Evolutionary conservation across 2,888 invertebrate species (phyloP).

Genomic region (Leptogaster cylindrica): DNA sequence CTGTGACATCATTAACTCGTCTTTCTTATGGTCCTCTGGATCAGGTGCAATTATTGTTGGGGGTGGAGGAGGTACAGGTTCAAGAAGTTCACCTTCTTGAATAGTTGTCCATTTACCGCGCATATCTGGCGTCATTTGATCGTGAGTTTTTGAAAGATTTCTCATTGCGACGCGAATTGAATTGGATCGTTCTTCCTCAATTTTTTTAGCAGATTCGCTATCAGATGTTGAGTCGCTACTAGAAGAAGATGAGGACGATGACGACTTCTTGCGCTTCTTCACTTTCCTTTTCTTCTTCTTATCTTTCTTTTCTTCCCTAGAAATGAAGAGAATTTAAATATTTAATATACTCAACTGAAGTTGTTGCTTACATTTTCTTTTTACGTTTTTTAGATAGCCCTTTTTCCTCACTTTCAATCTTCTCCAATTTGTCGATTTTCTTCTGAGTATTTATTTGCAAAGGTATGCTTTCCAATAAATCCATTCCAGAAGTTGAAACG

Average conservation of each 20-base stretch:
- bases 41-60: constrained; percentile 49
- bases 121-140: constrained; percentile 51
- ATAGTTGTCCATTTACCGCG: constrained; percentile 62
- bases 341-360: background rate
- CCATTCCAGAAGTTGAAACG: constrained; percentile 51
- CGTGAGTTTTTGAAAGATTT: constrained; percentile 65
- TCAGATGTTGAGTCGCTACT: constrained; percentile 50
- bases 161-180: constrained; percentile 73
- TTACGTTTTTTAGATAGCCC: constrained; percentile 63
- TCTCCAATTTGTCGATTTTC: constrained; percentile 58
- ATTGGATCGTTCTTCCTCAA: constrained; percentile 63
- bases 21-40: constrained; percentile 57
- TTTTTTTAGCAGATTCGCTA: constrained; percentile 48
- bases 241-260: constrained; percentile 51
- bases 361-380: constrained; percentile 64
- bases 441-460: constrained; percentile 47
- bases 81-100: constrained; percentile 58
- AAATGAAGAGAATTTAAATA: background rate
- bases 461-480: constrained; percentile 48
- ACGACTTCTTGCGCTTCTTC: constrained; percentile 62
- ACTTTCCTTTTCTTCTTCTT: constrained; percentile 64
- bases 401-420: constrained; percentile 61
- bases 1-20: constrained; percentile 65
- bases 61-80: constrained; percentile 42
- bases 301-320: constrained; percentile 59